A percentile compares a stretch with the other conserved stretches of the same genome.
Evolutionary conservation across 2,888 invertebrate species (phyloP).

Genomic region (Bombylius major): DNA sequence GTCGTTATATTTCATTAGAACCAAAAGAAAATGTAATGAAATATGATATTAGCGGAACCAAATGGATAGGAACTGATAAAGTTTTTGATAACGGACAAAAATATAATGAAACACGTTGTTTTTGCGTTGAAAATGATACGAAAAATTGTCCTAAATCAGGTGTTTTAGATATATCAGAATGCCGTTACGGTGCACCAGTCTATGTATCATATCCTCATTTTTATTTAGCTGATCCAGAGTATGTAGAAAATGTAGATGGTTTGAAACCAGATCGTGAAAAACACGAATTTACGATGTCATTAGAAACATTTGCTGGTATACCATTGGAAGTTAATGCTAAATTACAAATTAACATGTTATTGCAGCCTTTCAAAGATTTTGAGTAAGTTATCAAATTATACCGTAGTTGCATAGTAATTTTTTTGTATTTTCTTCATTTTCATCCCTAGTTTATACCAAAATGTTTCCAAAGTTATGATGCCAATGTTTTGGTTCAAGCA

Average conservation of each 20-base stretch:
- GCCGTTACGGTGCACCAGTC: slow-evolving; percentile 70
- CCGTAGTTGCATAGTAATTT: neutral
- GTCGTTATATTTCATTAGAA: slow-evolving; percentile 48
- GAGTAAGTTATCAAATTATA: slow-evolving; percentile 37
- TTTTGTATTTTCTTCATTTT: neutral
- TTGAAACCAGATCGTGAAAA: slow-evolving; percentile 48
- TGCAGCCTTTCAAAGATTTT: slow-evolving; percentile 41
- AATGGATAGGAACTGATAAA: slow-evolving; percentile 43
- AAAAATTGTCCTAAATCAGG: slow-evolving; percentile 43
- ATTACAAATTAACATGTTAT: slow-evolving; percentile 61
- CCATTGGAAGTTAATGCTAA: slow-evolving; percentile 61
- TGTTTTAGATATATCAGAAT: slow-evolving; percentile 57
- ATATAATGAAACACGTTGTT: slow-evolving; percentile 51
- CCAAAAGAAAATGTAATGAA: slow-evolving; percentile 20
- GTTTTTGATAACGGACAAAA: slow-evolving; percentile 60
- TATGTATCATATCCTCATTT: slow-evolving; percentile 76
- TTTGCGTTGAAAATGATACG: slow-evolving; percentile 42
- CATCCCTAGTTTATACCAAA: slow-evolving; percentile 42
- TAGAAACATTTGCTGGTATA: slow-evolving; percentile 67
- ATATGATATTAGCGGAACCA: slow-evolving; percentile 24
- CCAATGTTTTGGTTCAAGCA: slow-evolving; percentile 71
- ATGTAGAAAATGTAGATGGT: slow-evolving; percentile 49
- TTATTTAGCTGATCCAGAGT: slow-evolving; percentile 55
- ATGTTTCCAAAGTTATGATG: slow-evolving; percentile 43
- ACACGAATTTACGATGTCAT: slow-evolving; percentile 51